phyloP scores from a whole-genome alignment of 2,888 invertebrate species.

The Tryphoninae sp. region DNA sequence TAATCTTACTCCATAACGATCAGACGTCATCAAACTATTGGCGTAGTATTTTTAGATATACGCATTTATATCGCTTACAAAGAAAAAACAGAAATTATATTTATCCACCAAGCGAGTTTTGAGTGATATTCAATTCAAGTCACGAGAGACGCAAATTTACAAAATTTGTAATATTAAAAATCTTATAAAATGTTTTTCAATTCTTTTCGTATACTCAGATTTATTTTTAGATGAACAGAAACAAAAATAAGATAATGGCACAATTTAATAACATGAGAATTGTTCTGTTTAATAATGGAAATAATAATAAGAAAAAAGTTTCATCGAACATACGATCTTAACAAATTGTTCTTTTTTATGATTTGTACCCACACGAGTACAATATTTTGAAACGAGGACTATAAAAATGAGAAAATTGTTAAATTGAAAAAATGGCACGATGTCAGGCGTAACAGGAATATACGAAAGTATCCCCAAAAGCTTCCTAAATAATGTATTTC shows the following conservation, averaged over 20 bases:
- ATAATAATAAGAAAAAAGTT: neutral
- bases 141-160: too few relatives aligned
- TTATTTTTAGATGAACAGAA: too few relatives aligned
- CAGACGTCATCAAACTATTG: neutral
- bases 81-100: neutral
- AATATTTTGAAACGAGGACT: too few relatives aligned
- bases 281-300: neutral
- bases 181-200: too few relatives aligned
- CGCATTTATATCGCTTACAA: neutral
- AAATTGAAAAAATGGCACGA: neutral
- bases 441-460: neutral
- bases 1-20: neutral
- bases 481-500: constrained; percentile 27
- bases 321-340: too few relatives aligned
- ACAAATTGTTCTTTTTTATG: too few relatives aligned
- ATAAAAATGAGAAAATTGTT: too few relatives aligned
- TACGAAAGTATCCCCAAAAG: constrained; percentile 15
- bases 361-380: too few relatives aligned
- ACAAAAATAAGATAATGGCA: too few relatives aligned
- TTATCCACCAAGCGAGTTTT: neutral
- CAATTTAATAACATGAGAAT: too few relatives aligned
- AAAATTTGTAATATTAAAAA: too few relatives aligned
- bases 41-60: neutral
- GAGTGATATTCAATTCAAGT: neutral
- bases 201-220: too few relatives aligned